Evolutionary conservation across 1,140 invertebrate genomes (phyloP), one percentile per base, ranked within the genome.

Genomic region (Neuroterus valhalla): DNA sequence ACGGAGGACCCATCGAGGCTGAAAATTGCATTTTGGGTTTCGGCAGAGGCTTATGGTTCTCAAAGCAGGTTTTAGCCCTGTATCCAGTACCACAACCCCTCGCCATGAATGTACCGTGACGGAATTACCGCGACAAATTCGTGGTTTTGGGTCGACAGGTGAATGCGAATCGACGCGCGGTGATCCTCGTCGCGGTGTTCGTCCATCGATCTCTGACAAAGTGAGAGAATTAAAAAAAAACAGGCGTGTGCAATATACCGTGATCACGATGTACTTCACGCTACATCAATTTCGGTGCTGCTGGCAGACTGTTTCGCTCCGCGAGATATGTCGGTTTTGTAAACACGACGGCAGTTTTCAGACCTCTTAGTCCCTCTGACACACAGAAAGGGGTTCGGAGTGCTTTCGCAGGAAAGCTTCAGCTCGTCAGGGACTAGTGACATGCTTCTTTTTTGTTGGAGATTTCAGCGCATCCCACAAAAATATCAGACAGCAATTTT

Each of bases 21-120:
- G 42, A 70, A 75, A 78, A 75, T 78, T 75, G 67, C 73, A 74
- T 78, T 78, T 78, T 74, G 69, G 26, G 50, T 48, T 75, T 71
- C 55, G 43, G 55, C 19, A 70, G n/a, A 62, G 55, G 55, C 55
- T 62, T 62, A 62, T 23, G 23, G 11, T 62, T 14, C 52, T 62
- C 52, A 26, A 62, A 31, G 21, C 52, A 62, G 52, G 52, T 62
- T 62, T 62, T 31, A 62, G 26, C 23, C 52, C 52, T n/a, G 23
- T 26, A 62, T 62, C 52, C 55, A n/a, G 11, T 62, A 4, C 55
- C 55, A 15, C 55, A 62, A 62, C 55, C 55, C 55, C 55, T 38
- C 55, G 26, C 31, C 26, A 38, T 62, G 55, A 62, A 62, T 62
- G 26, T 62, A 62, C 55, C 23, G 55, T 23, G 23, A 15, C 21